Conservation (phyloP, 2,888 invertebrate genomes). For the Chrysotoxum bicinctum region DNA sequence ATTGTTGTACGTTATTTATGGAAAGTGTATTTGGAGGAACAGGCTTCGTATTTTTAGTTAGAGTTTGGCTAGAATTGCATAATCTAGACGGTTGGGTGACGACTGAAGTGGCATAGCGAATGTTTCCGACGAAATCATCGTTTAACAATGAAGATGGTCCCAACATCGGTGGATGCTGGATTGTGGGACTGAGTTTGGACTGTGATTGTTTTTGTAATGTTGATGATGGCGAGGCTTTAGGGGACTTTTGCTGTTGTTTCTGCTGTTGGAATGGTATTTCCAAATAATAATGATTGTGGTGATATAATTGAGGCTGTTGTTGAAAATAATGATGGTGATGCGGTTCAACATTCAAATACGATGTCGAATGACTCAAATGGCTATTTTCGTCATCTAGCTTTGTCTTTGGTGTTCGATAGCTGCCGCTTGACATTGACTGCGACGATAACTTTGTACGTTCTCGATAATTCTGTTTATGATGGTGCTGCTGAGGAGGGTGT, state of each 20-base stretch:
- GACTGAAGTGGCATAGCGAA: slow-evolving; percentile 34
- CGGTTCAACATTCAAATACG: slow-evolving; percentile 77
- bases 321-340: slow-evolving; percentile 61
- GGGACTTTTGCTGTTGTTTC: slow-evolving; percentile 71
- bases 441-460: slow-evolving; percentile 79
- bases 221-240: slow-evolving; percentile 23
- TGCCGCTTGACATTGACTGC: slow-evolving; percentile 79
- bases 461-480: slow-evolving; percentile 71
- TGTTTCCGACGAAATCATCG: slow-evolving; percentile 39
- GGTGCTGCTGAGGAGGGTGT: slow-evolving; percentile 27
- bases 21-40: slow-evolving; percentile 16
- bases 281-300: slow-evolving; percentile 54
- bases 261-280: slow-evolving; percentile 33
- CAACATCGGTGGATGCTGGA: slow-evolving; percentile 10
- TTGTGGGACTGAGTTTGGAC: slow-evolving; percentile 29
- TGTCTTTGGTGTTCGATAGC: slow-evolving; percentile 68
- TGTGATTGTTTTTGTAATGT: neutral
- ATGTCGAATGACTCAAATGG: slow-evolving; percentile 80
- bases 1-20: slow-evolving; percentile 42
- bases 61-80: slow-evolving; percentile 33
- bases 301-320: slow-evolving; percentile 70
- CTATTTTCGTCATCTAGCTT: slow-evolving; percentile 76
- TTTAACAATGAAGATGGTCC: neutral
- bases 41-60: slow-evolving; percentile 16
- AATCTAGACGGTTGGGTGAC: slow-evolving; percentile 36